Conservation (phyloP, 1,140 invertebrate species). For the Drosophila ercepeae region DNA sequence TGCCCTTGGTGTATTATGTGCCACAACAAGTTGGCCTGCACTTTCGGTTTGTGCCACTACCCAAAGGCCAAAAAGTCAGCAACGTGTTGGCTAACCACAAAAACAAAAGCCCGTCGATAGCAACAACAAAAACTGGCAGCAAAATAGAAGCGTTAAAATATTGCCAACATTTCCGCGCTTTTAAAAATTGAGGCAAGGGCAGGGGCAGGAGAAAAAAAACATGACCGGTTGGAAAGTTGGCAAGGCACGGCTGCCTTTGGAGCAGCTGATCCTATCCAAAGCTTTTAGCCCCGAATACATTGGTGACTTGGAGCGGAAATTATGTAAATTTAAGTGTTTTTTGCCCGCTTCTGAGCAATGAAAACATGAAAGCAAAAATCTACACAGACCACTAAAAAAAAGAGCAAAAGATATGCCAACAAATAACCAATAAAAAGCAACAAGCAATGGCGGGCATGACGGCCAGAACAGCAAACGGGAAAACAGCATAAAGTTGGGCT, state of each 20-base stretch:
- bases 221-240: slow-evolving; percentile 22
- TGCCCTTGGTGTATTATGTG: slow-evolving; percentile 43
- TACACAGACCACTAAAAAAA: slow-evolving; percentile 33
- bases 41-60: slow-evolving; percentile 30
- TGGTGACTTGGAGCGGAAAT: slow-evolving; percentile 77
- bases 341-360: slow-evolving; percentile 68
- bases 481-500: slow-evolving; percentile 69
- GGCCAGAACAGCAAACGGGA: slow-evolving; percentile 31
- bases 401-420: slow-evolving; percentile 39
- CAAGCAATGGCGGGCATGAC: slow-evolving; percentile 53
- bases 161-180: slow-evolving; percentile 54
- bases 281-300: slow-evolving; percentile 60
- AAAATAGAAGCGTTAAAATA: slow-evolving; percentile 76
- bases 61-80: slow-evolving; percentile 43
- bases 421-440: slow-evolving; percentile 70
- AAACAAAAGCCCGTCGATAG: slow-evolving; percentile 25
- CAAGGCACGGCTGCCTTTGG: slow-evolving; percentile 21
- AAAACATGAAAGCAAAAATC: slow-evolving; percentile 79
- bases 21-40: slow-evolving; percentile 61
- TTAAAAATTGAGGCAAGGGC: background rate
- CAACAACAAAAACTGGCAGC: slow-evolving; percentile 47
- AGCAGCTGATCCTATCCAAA: slow-evolving; percentile 68
- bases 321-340: slow-evolving; percentile 79
- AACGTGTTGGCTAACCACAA: slow-evolving; percentile 41
- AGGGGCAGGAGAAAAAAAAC: background rate